These are phyloP conservation scores for Eupithecia abbreviata DNA, from an alignment of 2,888 invertebrate species.

Conservation along the genomic window DNA sequence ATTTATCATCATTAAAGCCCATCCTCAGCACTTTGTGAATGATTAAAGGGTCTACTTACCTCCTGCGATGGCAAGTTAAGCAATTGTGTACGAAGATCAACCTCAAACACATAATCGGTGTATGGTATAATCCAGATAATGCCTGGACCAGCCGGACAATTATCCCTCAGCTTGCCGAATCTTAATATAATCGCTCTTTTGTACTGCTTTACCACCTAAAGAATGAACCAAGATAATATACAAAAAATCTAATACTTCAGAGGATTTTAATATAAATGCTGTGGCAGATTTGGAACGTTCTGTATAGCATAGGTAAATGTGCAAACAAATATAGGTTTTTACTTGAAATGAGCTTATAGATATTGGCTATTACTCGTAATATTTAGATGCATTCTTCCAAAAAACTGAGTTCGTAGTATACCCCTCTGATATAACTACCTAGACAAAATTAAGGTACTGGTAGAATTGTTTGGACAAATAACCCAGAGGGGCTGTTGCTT, in stretches of 20 bases:
- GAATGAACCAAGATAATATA: not conserved
- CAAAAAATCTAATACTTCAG: too few relatives aligned
- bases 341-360: too few relatives aligned
- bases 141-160: slow-evolving; percentile 86
- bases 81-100: slow-evolving; percentile 94
- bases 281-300: too few relatives aligned
- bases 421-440: too few relatives aligned
- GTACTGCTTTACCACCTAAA: not conserved
- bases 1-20: not conserved
- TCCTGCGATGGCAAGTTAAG: slow-evolving; percentile 97
- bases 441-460: too few relatives aligned
- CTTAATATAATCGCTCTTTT: slow-evolving; percentile 55
- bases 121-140: slow-evolving; percentile 96
- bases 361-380: too few relatives aligned
- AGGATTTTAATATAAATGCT: too few relatives aligned
- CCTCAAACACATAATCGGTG: slow-evolving; percentile 92
- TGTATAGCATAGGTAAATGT: too few relatives aligned
- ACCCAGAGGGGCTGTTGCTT: not conserved
- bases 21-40: not conserved
- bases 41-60: slow-evolving; percentile 72
- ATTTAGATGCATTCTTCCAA: too few relatives aligned
- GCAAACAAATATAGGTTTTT: too few relatives aligned
- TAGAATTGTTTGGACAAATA: too few relatives aligned
- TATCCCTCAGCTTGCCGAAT: slow-evolving; percentile 77
- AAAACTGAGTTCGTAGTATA: too few relatives aligned